These are phyloP conservation scores for Aphis gossypii DNA, from an alignment of 1,140 invertebrate species.

Conservation along the genomic window DNA sequence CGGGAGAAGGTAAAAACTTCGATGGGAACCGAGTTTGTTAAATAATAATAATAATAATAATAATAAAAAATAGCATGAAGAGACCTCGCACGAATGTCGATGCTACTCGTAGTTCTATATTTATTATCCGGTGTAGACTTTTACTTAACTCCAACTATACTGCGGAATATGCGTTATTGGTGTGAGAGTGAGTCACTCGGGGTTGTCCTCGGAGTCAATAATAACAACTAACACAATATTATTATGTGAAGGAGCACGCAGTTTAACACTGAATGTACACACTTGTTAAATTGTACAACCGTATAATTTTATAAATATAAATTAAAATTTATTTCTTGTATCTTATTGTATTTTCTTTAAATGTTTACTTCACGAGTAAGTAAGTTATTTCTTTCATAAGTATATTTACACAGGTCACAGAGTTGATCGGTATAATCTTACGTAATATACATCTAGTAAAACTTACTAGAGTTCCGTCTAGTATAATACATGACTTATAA, in stretches of 20 bases:
- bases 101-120: not conserved
- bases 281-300: not conserved
- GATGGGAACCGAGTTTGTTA: constrained; percentile 55
- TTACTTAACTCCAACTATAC: not conserved
- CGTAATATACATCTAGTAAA: not conserved
- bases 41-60: not conserved
- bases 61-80: not conserved
- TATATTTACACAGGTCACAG: not conserved
- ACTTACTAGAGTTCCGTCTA: not conserved
- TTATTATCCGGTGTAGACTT: constrained; percentile 49
- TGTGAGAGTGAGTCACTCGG: not conserved
- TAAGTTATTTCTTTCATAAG: not conserved
- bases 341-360: constrained; percentile 2
- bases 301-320: not conserved
- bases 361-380: not conserved
- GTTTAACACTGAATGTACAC: not conserved
- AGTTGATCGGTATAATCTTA: not conserved
- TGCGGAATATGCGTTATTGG: not conserved
- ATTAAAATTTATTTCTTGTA: not conserved
- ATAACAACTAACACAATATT: not conserved
- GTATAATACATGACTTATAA: not conserved
- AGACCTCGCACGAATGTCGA: constrained; percentile 53
- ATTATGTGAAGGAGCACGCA: not conserved
- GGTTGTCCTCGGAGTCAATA: constrained; percentile 35
- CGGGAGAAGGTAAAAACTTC: constrained; percentile 51